Conservation (phyloP, 2,113 vertebrate species). For the Rallus limicola region DNA sequence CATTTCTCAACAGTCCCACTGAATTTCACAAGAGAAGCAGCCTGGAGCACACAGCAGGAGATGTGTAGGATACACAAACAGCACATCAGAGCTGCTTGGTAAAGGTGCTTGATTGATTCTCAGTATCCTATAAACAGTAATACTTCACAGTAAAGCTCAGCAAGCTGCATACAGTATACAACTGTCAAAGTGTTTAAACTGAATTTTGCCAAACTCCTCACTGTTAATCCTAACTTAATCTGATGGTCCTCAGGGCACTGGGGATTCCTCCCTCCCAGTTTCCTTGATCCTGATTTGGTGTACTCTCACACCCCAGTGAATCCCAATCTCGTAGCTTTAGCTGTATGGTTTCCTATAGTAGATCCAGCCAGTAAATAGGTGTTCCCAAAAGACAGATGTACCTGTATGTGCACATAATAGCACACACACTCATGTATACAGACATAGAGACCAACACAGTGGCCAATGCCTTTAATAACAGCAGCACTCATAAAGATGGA, state of each 20-base stretch:
- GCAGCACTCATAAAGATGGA: not conserved
- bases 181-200: not conserved
- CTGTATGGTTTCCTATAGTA: not conserved
- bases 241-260: not conserved
- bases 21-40: not conserved
- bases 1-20: not conserved
- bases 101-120: not conserved
- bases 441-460: not conserved
- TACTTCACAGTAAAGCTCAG: not conserved
- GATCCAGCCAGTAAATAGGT: not conserved
- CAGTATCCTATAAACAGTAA: not conserved
- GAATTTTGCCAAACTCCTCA: not conserved
- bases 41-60: not conserved
- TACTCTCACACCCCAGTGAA: not conserved
- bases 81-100: not conserved
- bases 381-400: not conserved
- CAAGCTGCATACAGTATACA: not conserved
- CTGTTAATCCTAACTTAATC: not conserved
- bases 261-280: not conserved
- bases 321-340: not conserved
- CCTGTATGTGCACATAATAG: accelerated
- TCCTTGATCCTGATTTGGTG: accelerated
- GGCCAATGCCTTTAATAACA: not conserved
- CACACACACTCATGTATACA: accelerated
- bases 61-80: not conserved